Base-by-base conservation (phyloP, 2,797 vertebrate species). In the Margarornis squamiger region DNA sequence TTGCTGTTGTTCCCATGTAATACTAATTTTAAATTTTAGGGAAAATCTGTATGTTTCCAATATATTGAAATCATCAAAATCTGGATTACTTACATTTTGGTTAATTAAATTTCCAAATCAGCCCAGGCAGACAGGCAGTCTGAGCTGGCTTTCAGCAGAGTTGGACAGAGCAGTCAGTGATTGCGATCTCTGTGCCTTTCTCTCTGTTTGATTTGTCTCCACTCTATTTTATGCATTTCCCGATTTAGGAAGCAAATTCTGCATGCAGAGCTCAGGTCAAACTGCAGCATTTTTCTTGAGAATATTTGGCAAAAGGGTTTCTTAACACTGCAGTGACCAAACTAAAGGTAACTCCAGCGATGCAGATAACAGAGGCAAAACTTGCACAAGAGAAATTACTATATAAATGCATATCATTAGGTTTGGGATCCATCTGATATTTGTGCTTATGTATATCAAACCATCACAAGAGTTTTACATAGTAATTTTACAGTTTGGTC, bases 381-480 rank as follows among this genome's bases (percentile, higher is more conserved):
- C 22, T 52, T 13, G 2, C 38, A 22, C 3, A 10, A 36, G 34
- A 52, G 22, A 80, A 49, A 52, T 49, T n/a, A 5, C 61, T 68
- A 1, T 49, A 10, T 29, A 51, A 77, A 62, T 27, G 22, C 2
- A 0, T 52, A 4, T 34, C 12, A 3, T 17, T 24, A 65, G 19
- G 16, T 61, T 27, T 82, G 67, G 29, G 23, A 59, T 84, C 14
- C n/a, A 39, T 63, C 23, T 68, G 45, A 3, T 72, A 14, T 36
- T 84, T 48, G 14, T 52, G 61, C 16, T 32, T 72, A 10, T 0
- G 2, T 26, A 7, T 36, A 17, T 46, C 59, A 82, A 79, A 29
- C 14, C 26, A 30, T 74, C 41, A 38, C 36, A 51, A 57, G 26
- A 63, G 29, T 51, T 71, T 91, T 77, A 29, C 11, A 1, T 20